phyloP scores from a whole-genome alignment of 2,888 invertebrate genomes.

The Bursaphelenchus okinawaensis region DNA sequence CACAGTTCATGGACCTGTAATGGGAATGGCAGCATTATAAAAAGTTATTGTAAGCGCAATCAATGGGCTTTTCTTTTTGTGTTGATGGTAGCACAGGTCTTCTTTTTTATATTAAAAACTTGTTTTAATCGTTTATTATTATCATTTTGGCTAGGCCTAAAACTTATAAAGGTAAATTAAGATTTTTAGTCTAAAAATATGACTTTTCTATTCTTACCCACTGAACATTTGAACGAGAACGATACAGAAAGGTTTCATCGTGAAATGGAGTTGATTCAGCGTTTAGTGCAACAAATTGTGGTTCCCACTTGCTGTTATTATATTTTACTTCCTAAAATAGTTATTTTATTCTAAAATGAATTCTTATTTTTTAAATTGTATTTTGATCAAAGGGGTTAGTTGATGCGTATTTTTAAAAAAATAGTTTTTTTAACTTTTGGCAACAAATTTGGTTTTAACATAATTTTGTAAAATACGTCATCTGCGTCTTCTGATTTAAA shows the following conservation, averaged over 20 bases:
- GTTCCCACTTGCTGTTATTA: constrained; percentile 19
- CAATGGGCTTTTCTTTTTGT: too few relatives aligned
- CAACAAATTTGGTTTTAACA: too few relatives aligned
- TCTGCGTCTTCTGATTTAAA: too few relatives aligned
- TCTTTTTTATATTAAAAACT: too few relatives aligned
- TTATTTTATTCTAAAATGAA: constrained; percentile 1
- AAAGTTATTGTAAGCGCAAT: too few relatives aligned
- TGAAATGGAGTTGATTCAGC: constrained; percentile 17
- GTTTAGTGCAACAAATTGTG: constrained; percentile 22
- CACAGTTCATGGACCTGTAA: constrained; percentile 13
- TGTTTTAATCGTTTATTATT: background rate
- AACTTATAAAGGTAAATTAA: background rate
- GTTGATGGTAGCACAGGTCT: too few relatives aligned
- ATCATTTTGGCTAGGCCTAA: background rate
- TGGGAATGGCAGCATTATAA: too few relatives aligned
- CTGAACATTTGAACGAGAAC: constrained; percentile 18
- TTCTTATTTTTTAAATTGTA: too few relatives aligned
- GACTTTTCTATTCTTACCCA: constrained; percentile 8
- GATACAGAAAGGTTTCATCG: constrained; percentile 24
- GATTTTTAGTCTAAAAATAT: background rate
- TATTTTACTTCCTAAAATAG: constrained; percentile 10
- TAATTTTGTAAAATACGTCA: too few relatives aligned
- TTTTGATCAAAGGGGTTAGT: too few relatives aligned
- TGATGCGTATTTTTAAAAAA: too few relatives aligned
- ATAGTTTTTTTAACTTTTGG: too few relatives aligned